Evolutionary conservation across 2,113 vertebrate species (phyloP).

Genomic region (Grantiella picta): DNA sequence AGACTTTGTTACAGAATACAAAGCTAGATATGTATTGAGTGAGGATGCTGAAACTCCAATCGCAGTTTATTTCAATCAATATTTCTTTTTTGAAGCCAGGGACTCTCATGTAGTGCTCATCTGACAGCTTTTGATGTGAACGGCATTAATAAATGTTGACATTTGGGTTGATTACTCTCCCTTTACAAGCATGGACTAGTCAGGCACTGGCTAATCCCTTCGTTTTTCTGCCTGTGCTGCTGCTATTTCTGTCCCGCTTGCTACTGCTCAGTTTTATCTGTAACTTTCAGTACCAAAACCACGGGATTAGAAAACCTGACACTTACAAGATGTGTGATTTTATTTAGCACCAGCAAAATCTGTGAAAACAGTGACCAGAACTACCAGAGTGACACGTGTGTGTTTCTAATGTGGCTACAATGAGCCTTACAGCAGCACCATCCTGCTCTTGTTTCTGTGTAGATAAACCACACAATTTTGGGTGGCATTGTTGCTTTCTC

Average conservation of each 20-base stretch:
- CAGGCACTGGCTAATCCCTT: constrained; percentile 11
- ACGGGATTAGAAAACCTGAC: neutral
- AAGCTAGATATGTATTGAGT: constrained; percentile 21
- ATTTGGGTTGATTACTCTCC: constrained; percentile 48
- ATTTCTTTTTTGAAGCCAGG: constrained; percentile 20
- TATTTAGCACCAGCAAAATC: neutral
- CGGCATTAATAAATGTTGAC: constrained; percentile 49
- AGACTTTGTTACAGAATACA: constrained; percentile 8
- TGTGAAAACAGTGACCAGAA: neutral
- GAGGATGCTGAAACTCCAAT: constrained; percentile 25
- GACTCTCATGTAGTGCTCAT: neutral
- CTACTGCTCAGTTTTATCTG: constrained; percentile 10
- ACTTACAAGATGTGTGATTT: neutral
- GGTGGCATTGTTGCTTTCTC: neutral
- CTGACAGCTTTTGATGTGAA: constrained; percentile 32
- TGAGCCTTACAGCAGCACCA: neutral
- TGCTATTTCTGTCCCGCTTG: neutral
- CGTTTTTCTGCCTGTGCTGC: neutral
- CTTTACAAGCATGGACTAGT: neutral
- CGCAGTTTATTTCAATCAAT: constrained; percentile 61
- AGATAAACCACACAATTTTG: neutral
- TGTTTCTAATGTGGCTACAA: neutral
- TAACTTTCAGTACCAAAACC: neutral
- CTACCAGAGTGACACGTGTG: rapidly evolving
- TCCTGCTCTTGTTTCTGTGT: neutral